Percentiles rank a stretch among this genome's conserved stretches.
phyloP scores from a whole-genome alignment of 2,113 vertebrate species.

The Ameiurus melas region DNA sequence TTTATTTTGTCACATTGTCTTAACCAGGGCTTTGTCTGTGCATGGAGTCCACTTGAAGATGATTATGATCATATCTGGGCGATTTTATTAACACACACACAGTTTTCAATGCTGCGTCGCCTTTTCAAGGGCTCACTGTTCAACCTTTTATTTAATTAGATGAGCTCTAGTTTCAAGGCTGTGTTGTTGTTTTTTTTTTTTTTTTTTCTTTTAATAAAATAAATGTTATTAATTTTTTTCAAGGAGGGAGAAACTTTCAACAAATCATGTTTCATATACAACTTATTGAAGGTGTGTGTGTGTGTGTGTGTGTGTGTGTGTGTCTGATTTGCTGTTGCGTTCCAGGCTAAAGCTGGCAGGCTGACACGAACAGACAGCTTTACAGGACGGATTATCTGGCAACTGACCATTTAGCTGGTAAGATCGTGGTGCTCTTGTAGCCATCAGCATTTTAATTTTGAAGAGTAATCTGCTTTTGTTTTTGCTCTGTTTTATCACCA shows the following conservation, averaged over 20 bases:
- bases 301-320: neutral
- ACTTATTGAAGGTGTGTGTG: neutral
- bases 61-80: neutral
- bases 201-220: too few relatives aligned
- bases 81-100: constrained; percentile 7
- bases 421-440: constrained; percentile 61
- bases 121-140: neutral
- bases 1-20: neutral
- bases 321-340: constrained; percentile 51
- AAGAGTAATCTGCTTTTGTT: neutral
- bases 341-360: constrained; percentile 97
- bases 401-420: constrained; percentile 99
- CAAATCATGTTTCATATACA: neutral
- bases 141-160: neutral
- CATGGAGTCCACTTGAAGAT: neutral
- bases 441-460: constrained; percentile 26
- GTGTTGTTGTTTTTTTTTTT: too few relatives aligned
- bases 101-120: neutral
- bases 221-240: too few relatives aligned
- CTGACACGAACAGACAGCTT: constrained; percentile 86
- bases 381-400: constrained; percentile 99
- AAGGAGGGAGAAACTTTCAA: neutral
- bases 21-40: neutral
- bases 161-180: neutral
- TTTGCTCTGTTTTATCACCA: neutral